Conservation (phyloP, 1,140 invertebrate genomes). For the Drosophila pseudoobscura region DNA sequence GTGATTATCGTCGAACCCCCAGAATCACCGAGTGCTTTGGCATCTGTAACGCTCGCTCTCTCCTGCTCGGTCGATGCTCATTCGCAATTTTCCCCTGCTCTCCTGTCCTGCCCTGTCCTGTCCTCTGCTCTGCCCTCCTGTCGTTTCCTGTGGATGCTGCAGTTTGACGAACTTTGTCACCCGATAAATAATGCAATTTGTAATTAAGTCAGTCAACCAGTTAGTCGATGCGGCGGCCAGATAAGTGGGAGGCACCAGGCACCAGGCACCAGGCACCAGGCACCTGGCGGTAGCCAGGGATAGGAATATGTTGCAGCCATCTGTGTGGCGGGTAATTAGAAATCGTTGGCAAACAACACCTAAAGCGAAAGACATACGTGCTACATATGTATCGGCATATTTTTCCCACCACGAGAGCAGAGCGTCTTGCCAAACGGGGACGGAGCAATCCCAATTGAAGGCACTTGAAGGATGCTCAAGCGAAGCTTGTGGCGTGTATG, state of each 20-base stretch:
- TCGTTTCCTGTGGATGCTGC: constrained; percentile 19
- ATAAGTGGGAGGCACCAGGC: constrained; percentile 2
- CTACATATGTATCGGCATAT: no score
- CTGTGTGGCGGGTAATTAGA: constrained; percentile 64
- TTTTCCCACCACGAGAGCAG: no score
- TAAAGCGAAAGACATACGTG: no score
- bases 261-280: constrained; percentile 6
- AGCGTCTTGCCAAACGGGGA: no score
- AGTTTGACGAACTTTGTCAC: constrained; percentile 80
- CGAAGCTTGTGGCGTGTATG: no score
- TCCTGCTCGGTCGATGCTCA: no score
- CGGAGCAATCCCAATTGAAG: no score
- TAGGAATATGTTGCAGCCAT: background rate
- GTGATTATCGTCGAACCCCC: constrained; percentile 17
- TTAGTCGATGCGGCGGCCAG: constrained; percentile 1
- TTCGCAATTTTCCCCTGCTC: no score
- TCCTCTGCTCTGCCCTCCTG: background rate
- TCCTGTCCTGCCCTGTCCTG: background rate
- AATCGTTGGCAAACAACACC: constrained; percentile 17
- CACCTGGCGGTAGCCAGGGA: constrained; percentile 1
- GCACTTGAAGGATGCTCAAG: no score
- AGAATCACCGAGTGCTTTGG: background rate
- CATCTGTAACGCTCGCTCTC: no score
- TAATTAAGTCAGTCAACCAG: constrained; percentile 79
- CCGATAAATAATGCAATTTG: constrained; percentile 81